Percentiles rank a stretch among this genome's conserved stretches.
Conservation (phyloP, 2,797 vertebrate genomes). For the Gymnothorax reevesii region DNA sequence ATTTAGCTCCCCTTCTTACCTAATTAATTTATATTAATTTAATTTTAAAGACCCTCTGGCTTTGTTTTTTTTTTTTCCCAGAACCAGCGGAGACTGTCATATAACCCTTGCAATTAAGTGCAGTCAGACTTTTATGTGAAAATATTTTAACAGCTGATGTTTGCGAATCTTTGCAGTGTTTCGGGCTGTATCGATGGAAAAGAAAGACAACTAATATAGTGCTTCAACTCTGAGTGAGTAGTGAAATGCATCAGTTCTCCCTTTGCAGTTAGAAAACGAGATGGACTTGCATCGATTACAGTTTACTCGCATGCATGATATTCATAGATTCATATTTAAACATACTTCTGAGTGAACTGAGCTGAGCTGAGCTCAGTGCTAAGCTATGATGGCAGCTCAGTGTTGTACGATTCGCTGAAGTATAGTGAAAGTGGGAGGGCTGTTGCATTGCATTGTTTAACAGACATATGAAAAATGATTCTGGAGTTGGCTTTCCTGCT, state of each 20-base stretch:
- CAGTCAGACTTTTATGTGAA: constrained; percentile 14
- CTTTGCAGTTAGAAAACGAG: neutral
- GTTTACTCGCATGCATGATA: neutral
- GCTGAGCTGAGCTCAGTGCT: neutral
- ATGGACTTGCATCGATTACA: neutral
- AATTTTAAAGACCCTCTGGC: neutral
- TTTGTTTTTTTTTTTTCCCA: constrained; percentile 16
- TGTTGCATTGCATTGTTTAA: neutral
- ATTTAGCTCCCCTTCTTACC: constrained; percentile 3
- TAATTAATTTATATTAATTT: constrained; percentile 19
- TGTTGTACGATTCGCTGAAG: neutral
- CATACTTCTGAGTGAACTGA: neutral
- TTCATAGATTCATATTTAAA: neutral
- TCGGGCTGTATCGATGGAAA: neutral
- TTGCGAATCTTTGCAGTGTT: neutral
- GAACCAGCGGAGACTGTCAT: constrained; percentile 4
- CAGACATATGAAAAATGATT: constrained; percentile 11
- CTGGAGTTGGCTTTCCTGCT: neutral
- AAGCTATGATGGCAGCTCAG: neutral
- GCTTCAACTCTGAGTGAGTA: neutral
- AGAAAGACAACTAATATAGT: neutral
- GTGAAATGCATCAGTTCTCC: neutral
- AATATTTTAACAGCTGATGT: constrained; percentile 20
- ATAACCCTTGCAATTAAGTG: constrained; percentile 13
- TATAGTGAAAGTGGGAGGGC: neutral